Percentiles rank a stretch among this genome's conserved stretches.
These are phyloP conservation scores for Scaptodrosophila lebanonensis DNA, from an alignment of 1,140 invertebrate genomes.

Conservation along the genomic window DNA sequence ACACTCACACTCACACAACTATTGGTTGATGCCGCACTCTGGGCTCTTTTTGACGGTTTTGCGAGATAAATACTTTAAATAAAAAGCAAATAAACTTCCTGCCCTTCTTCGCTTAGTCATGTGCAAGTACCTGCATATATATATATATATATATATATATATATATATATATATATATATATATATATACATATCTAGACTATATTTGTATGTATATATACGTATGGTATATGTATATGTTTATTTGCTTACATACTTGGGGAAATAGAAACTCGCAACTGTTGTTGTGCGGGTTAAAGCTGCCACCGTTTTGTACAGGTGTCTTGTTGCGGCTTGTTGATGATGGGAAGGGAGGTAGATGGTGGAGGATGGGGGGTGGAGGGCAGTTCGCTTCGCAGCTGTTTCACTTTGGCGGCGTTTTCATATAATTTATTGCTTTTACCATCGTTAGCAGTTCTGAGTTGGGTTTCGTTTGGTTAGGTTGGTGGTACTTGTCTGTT, in stretches of 20 bases:
- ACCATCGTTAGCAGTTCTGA: constrained; percentile 26
- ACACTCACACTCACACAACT: background rate
- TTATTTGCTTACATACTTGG: no score
- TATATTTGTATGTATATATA: no score
- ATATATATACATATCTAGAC: background rate
- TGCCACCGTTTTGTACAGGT: no score
- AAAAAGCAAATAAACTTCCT: constrained; percentile 34
- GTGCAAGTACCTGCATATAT: no score
- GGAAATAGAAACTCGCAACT: no score
- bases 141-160: no score
- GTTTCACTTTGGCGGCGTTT: constrained; percentile 70
- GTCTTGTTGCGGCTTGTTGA: constrained; percentile 21
- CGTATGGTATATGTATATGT: no score
- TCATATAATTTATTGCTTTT: constrained; percentile 70
- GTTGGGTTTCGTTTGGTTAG: constrained; percentile 32
- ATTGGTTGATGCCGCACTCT: constrained; percentile 1
- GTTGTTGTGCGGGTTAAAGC: no score
- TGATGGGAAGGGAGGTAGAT: constrained; percentile 3
- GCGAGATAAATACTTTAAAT: constrained; percentile 28
- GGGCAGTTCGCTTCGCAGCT: constrained; percentile 61
- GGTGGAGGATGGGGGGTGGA: constrained; percentile 30
- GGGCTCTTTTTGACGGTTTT: constrained; percentile 2
- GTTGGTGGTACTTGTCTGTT: constrained; percentile 31
- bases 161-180: no score
- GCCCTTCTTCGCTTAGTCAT: background rate